Evolutionary conservation across 2,113 vertebrate genomes (phyloP), one percentile per base, ranked within the genome.

Genomic region (Pedetes capensis): DNA sequence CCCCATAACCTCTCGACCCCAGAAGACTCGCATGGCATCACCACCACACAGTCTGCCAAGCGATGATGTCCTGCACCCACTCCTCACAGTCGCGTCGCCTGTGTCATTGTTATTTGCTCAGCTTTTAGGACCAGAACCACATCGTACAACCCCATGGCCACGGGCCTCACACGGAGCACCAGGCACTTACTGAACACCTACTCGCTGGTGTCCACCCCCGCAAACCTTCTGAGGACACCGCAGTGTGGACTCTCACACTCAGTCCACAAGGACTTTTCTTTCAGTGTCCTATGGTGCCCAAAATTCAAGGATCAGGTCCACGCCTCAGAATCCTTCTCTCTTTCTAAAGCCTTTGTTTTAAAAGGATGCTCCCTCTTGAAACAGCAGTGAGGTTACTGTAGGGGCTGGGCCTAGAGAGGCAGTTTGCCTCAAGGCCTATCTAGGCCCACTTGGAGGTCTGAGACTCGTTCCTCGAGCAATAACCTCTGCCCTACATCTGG

Each of bases 181-280:
- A 34, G 18, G 22, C 7, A 6, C 4, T 0, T 8, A 2, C 22
- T 8, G 3, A 34, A 29, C 5, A 0, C 39, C 3, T 5, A 6
- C 1, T 3, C 5, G 29, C 3, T 8, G 2, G 20, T 10, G 1
- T 0, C 5, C 8, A 4, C 27, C 29, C n/a, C 69, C 6, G n/a
- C n/a, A 14, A 44, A 16, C 25, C 71, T n/a, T 66, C 42, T 47
- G n/a, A 63, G 39, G 42, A 71, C 11, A 47, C 85, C 1, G 2
- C 4, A 22, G 16, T 39, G 22, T 61, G 57, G 8, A 61, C 6
- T 14, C 49, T 22, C 29, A 17, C 22, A 23, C 64, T 5, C 11
- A 13, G 51, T 57, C 82, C 49, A 22, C 0, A 12, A 16, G 29
- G 86, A 57, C 29, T 29, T 1, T 29, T 47, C 27, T 61, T 42